A percentile compares a stretch with the other conserved stretches of the same genome.
phyloP scores from a whole-genome alignment of 2,888 invertebrate species.

The Argynnis bischoffii region DNA sequence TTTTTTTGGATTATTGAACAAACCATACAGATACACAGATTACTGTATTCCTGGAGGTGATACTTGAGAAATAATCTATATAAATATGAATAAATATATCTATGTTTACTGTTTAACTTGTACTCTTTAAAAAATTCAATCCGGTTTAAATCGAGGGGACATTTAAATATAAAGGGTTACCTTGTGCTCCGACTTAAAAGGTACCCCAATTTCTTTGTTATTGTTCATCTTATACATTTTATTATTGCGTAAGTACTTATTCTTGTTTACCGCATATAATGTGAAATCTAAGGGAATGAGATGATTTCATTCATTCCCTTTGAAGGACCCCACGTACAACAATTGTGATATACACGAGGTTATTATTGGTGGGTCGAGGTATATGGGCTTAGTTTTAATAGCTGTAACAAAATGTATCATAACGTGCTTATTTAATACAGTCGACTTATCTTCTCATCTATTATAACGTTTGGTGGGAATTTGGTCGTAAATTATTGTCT shows the following conservation, averaged over 20 bases:
- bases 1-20: too few species aligned
- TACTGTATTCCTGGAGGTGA: too few species aligned
- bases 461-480: slow-evolving; percentile 3
- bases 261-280: slow-evolving; percentile 67
- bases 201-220: slow-evolving; percentile 58
- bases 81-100: slow-evolving; percentile 18
- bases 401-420: slow-evolving; percentile 21
- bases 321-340: slow-evolving; percentile 31
- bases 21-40: too few species aligned
- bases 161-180: slow-evolving; percentile 40
- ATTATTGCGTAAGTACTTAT: slow-evolving; percentile 57
- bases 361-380: slow-evolving; percentile 9
- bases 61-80: slow-evolving; percentile 1
- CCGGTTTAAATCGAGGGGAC: slow-evolving; percentile 40
- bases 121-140: slow-evolving; percentile 39
- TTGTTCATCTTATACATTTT: slow-evolving; percentile 68
- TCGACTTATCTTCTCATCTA: not conserved
- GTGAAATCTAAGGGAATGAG: slow-evolving; percentile 29
- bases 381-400: slow-evolving; percentile 22
- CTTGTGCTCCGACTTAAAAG: slow-evolving; percentile 43
- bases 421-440: slow-evolving; percentile 2
- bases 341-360: slow-evolving; percentile 9
- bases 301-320: slow-evolving; percentile 35
- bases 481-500: not conserved
- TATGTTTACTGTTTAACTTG: slow-evolving; percentile 28